These are phyloP conservation scores for Scartelaos histophorus DNA, from an alignment of 2,113 vertebrate genomes.

Conservation along the genomic window DNA sequence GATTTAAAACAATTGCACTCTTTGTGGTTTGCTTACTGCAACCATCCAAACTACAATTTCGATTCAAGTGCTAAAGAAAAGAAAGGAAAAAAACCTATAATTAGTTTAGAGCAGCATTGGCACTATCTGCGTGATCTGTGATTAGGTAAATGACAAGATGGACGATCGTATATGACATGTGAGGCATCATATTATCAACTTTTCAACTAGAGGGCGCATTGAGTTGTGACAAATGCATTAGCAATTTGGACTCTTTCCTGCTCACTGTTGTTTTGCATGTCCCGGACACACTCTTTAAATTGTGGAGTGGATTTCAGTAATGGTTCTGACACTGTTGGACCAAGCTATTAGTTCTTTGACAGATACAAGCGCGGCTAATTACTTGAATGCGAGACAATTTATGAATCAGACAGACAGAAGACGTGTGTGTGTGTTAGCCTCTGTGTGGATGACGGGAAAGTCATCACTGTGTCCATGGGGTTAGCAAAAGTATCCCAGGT, in stretches of 20 bases:
- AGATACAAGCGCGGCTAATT: constrained; percentile 21
- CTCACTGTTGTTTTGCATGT: constrained; percentile 11
- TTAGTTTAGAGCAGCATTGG: background rate
- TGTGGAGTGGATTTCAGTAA: constrained; percentile 8
- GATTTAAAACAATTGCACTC: too few relatives aligned
- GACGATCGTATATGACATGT: constrained; percentile 45
- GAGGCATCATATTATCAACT: constrained; percentile 50
- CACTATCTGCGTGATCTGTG: constrained; percentile 1
- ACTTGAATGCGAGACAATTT: constrained; percentile 15
- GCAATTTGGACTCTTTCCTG: constrained; percentile 25
- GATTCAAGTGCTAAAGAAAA: too few relatives aligned
- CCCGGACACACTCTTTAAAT: constrained; percentile 5
- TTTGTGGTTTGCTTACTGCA: too few relatives aligned
- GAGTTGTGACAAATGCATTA: constrained; percentile 32
- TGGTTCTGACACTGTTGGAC: constrained; percentile 5
- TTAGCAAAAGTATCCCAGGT: too few relatives aligned
- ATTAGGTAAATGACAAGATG: constrained; percentile 45
- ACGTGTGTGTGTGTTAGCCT: background rate
- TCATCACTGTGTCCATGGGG: too few relatives aligned
- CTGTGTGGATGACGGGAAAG: too few relatives aligned
- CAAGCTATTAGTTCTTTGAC: constrained; percentile 23
- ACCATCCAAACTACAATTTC: too few relatives aligned
- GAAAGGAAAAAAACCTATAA: too few relatives aligned
- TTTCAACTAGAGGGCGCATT: constrained; percentile 36
- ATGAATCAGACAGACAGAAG: constrained; percentile 15